Base-by-base conservation (phyloP, 2,888 invertebrate species). In the Drosophila recens region DNA sequence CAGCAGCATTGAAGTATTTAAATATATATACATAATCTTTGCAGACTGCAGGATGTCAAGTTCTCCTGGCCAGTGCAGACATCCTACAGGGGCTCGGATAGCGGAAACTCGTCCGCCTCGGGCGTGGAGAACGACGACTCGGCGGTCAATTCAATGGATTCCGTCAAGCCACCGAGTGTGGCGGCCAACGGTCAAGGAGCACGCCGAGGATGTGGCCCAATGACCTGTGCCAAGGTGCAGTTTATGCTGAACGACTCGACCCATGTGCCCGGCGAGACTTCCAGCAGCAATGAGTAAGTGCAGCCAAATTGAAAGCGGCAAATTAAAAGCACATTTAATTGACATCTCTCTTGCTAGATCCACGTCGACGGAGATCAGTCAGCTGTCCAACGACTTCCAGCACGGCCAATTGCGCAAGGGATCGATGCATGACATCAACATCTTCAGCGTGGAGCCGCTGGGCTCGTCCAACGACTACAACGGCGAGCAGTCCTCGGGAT, bases 361-460 rank as follows among this genome's bases (percentile, higher is more conserved):
- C 51, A 90, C 89, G 51, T 90, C 91, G n/a, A 91, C 91, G n/a
- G 91, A 91, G 75, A 69, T 90, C 17, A 91, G 90, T 59, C 90
- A 91, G 68, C 67, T 90, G 57, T 90, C 91, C 11, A 85, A 84
- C 17, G 91, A 91, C n/a, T 76, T 81, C 61, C 80, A 70, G 0
- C 83, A 68, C 4, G 52, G 70, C 0, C 81, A 79, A 27, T 56
- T 89, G 67, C 90, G 91, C 11, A 91, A 91, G 75, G 75, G 80
- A 38, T 91, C 91, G 10, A 91, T 90, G 88, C 91, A 91, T 61
- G 86, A 91, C 63, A 90, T 93, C 33, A 94, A 94, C 80, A 93
- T 93, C 51, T 94, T 93, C 79, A 93, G 94, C 72, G 92, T 94
- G 46, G 94, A 94, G 11, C 93, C 94, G 1, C 90, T 95, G 72